Conservation (phyloP, 92 coral and sea anemone species). For the Palythoa heliodiscus region DNA sequence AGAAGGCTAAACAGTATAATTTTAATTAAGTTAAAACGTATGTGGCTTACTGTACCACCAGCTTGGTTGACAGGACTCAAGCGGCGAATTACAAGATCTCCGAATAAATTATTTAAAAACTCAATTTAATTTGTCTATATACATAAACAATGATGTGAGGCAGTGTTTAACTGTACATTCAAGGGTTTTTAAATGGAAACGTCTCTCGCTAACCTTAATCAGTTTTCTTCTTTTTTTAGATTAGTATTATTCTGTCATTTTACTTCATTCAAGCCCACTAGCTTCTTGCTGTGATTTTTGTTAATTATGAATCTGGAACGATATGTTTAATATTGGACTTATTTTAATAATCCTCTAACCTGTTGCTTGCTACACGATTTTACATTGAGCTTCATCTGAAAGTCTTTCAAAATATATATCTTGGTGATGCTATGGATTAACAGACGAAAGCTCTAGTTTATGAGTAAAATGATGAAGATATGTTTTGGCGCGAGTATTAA, state of each 20-base stretch:
- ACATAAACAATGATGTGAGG: not conserved
- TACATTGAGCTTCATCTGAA: not conserved
- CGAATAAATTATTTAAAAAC: conserved; percentile 7
- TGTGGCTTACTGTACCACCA: not conserved
- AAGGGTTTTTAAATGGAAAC: not conserved
- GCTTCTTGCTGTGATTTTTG: too few relatives aligned
- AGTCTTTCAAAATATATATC: not conserved
- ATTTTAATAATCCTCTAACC: not conserved
- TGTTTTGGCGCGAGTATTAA: not conserved
- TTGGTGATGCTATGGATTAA: not conserved
- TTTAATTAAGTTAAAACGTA: too few relatives aligned
- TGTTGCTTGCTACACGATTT: not conserved
- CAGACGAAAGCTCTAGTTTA: not conserved
- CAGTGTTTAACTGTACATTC: not conserved
- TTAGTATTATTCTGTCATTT: too few relatives aligned
- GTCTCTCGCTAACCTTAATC: not conserved
- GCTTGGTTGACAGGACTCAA: not conserved
- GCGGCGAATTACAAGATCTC: not conserved
- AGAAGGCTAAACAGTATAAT: too few relatives aligned
- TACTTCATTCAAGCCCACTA: too few relatives aligned
- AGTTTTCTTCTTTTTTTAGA: too few relatives aligned
- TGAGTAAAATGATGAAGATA: not conserved
- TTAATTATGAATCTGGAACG: not conserved
- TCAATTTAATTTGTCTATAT: not conserved
- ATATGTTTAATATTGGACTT: not conserved